Conservation (phyloP, 1,140 invertebrate genomes). For the Cyclina sinensis region DNA sequence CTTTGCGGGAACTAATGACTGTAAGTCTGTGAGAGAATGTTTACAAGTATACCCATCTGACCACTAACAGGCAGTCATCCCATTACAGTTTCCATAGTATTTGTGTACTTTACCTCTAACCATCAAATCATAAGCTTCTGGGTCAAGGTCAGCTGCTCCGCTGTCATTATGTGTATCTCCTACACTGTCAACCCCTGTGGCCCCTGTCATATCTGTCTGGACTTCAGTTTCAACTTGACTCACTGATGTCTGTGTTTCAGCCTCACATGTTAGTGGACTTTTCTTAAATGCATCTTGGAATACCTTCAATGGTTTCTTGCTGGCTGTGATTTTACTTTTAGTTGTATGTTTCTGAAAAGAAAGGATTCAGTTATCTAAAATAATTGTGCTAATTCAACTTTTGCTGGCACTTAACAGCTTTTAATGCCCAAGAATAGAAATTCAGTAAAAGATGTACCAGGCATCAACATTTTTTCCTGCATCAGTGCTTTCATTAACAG, state of each 20-base stretch:
- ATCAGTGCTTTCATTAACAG: no score
- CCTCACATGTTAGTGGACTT: not conserved
- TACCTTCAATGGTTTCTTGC: conserved; percentile 41
- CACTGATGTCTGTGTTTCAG: conserved; percentile 9
- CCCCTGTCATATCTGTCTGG: conserved; percentile 47
- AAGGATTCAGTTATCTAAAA: not conserved
- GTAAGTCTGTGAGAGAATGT: no score
- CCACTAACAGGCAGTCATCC: no score
- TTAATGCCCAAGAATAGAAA: no score
- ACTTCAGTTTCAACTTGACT: not conserved
- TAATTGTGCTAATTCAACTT: not conserved
- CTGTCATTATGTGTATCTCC: conserved; percentile 50
- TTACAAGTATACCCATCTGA: not conserved
- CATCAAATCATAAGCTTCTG: conserved; percentile 66
- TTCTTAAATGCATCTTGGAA: conserved; percentile 51
- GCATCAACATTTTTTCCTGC: no score
- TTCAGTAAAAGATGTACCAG: no score
- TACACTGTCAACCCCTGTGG: not conserved
- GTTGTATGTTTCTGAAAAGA: conserved; percentile 30
- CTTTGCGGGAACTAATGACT: no score
- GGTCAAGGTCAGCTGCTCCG: conserved; percentile 40
- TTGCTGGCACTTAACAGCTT: no score
- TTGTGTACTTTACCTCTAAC: conserved; percentile 56
- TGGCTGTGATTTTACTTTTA: conserved; percentile 36
- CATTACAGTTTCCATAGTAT: not conserved